Evolutionary conservation across 1,140 invertebrate genomes (phyloP), one percentile per base, ranked within the genome.

Genomic region (Pseudomyrmex cubaensis): DNA sequence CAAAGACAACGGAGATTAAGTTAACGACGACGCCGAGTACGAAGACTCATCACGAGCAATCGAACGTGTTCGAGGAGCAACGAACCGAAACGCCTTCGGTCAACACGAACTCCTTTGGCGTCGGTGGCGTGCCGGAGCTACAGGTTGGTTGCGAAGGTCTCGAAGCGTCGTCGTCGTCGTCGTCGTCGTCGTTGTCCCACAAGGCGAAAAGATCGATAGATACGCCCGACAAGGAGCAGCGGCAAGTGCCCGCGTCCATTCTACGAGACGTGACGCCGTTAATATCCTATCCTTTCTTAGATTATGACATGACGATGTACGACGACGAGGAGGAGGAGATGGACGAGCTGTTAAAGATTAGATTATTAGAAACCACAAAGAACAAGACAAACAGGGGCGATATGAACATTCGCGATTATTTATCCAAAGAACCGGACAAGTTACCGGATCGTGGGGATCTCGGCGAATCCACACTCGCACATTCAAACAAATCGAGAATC

Each of bases 91-190:
- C 56, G 5, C 61, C 83, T 0, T 52, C 59, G 7, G 54, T 80
- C 66, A 84, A 72, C 64, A 64, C 15, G 1, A 72, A 89, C 10
- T 50, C 67, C 13, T 87, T 91, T 50, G 83, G 85, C 5, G 62
- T 86, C 10, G 86, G 90, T 10, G 85, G 89, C 2, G 93, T 93
- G 13, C 90, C 92, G 7, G 92, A 93, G 80, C 84, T 93, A 64
- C 93, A 94, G 80, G 92, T 93, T 25, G 92, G 90, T 22, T 94
- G 92, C 70, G 92, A 90, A 22, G 92, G 92, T 46, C 46, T 90
- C 9, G 89, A 92, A 77, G 87, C 86, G 15, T 76, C 86, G 15
- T 76, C 52, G 46, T 17, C 61, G 46, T 17, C 50, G 25, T 62
- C 86, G 15, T 76, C 5, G 35, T 35, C 64, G 46, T 17, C 72